phyloP scores from a whole-genome alignment of 2,888 invertebrate species.

The Cephus pulcher region DNA sequence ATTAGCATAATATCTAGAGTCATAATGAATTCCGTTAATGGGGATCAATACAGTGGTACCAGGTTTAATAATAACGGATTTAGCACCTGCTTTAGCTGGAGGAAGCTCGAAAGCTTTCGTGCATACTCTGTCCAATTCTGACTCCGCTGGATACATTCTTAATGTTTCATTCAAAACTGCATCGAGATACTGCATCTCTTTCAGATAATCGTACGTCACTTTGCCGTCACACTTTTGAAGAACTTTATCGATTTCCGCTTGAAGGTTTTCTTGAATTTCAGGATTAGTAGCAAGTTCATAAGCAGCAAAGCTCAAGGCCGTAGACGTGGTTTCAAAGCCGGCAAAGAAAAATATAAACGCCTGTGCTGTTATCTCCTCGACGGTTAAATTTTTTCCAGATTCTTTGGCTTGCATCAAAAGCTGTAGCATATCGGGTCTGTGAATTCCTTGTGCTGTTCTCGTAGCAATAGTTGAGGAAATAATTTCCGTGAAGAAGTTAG shows the following conservation, averaged over 20 bases:
- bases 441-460: slow-evolving; percentile 38
- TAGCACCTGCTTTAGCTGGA: slow-evolving; percentile 46
- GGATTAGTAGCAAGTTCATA: slow-evolving; percentile 48
- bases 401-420: slow-evolving; percentile 50
- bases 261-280: slow-evolving; percentile 36
- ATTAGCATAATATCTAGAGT: slow-evolving; percentile 57
- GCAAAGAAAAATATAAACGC: slow-evolving; percentile 62
- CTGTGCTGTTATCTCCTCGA: slow-evolving; percentile 67
- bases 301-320: slow-evolving; percentile 45
- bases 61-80: slow-evolving; percentile 51
- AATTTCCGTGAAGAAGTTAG: slow-evolving; percentile 34
- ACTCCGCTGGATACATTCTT: slow-evolving; percentile 48
- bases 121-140: slow-evolving; percentile 52
- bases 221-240: slow-evolving; percentile 21
- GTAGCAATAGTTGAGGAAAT: slow-evolving; percentile 36
- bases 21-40: slow-evolving; percentile 56
- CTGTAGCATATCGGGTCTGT: slow-evolving; percentile 52
- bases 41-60: slow-evolving; percentile 56
- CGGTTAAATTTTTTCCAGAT: slow-evolving; percentile 32
- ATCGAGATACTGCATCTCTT: slow-evolving; percentile 69
- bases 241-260: too few species aligned
- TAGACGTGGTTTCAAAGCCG: slow-evolving; percentile 54
- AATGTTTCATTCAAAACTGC: slow-evolving; percentile 66
- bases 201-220: slow-evolving; percentile 65
- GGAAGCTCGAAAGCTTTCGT: slow-evolving; percentile 55